phyloP scores from a whole-genome alignment of 1,140 invertebrate species.

The Lerema accius region DNA sequence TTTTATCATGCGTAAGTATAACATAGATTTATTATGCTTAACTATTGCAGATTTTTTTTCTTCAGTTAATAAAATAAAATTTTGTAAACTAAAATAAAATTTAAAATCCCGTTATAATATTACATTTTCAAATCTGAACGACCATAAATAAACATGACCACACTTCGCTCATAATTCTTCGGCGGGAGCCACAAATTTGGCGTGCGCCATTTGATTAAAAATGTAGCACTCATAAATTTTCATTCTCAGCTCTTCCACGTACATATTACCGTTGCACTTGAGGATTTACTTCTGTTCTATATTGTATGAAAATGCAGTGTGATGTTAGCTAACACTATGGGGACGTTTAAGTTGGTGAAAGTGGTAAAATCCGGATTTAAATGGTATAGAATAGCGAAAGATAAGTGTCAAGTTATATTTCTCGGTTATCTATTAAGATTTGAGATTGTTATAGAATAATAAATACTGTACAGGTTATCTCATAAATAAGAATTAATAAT shows the following conservation, averaged over 20 bases:
- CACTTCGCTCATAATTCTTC: conserved; percentile 30
- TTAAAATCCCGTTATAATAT: background rate
- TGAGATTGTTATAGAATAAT: too few species aligned
- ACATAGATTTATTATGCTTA: too few species aligned
- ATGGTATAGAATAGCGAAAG: background rate
- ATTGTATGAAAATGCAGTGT: background rate
- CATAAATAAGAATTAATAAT: too few species aligned
- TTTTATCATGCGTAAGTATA: too few species aligned
- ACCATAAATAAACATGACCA: conserved; percentile 29
- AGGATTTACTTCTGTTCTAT: background rate
- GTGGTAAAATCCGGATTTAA: background rate
- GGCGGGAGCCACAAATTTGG: conserved; percentile 23
- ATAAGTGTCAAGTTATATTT: too few species aligned
- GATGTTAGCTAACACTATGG: background rate
- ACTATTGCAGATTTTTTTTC: too few species aligned
- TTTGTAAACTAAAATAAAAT: too few species aligned
- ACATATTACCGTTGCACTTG: background rate
- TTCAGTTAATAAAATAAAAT: too few species aligned
- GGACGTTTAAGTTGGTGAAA: too few species aligned
- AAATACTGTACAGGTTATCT: too few species aligned
- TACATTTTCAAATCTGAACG: conserved; percentile 12
- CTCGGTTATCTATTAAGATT: too few species aligned
- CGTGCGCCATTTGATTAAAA: conserved; percentile 4
- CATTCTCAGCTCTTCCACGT: background rate
- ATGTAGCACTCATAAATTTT: background rate